phyloP scores from a whole-genome alignment of 2,888 invertebrate genomes.

The Hololepta plana region DNA sequence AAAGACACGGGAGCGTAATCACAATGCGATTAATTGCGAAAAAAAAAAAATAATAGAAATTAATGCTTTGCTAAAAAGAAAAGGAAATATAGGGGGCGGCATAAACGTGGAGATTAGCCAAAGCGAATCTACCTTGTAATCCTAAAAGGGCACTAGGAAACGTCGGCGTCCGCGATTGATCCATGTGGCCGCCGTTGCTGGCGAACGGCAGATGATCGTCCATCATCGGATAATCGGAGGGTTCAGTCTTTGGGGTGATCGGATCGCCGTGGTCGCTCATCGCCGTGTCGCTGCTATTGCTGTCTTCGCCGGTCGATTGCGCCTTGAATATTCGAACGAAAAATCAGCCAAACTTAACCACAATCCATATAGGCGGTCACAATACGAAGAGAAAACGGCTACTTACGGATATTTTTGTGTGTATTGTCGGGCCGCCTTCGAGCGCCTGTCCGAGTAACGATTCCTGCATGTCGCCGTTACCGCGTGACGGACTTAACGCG shows the following conservation, averaged over 20 bases:
- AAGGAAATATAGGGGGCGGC: no score
- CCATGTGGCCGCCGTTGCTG: slow-evolving; percentile 37
- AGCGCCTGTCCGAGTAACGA: slow-evolving; percentile 60
- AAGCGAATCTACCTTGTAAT: slow-evolving; percentile 52
- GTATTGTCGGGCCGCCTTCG: slow-evolving; percentile 51
- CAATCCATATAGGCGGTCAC: no score
- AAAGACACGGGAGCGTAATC: slow-evolving; percentile 4
- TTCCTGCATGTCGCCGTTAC: slow-evolving; percentile 48
- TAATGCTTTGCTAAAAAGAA: no score
- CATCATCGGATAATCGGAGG: slow-evolving; percentile 44
- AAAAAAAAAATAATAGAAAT: no score
- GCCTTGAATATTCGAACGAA: no score
- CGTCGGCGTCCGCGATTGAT: slow-evolving; percentile 48
- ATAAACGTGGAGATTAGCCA: no score
- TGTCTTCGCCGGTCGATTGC: slow-evolving; percentile 66
- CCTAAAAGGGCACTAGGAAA: slow-evolving; percentile 67
- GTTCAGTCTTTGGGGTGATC: slow-evolving; percentile 55
- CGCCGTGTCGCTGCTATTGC: slow-evolving; percentile 67
- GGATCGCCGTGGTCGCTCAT: slow-evolving; percentile 48
- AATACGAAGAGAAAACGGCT: no score
- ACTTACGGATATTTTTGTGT: slow-evolving; percentile 31
- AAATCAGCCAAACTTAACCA: no score
- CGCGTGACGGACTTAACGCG: slow-evolving; percentile 34
- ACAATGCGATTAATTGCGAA: slow-evolving; percentile 3
- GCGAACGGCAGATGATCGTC: slow-evolving; percentile 41